A percentile compares a stretch with the other conserved stretches of the same genome.
Conservation (phyloP, 2,888 invertebrate species). For the Meghimatium bilineatum region DNA sequence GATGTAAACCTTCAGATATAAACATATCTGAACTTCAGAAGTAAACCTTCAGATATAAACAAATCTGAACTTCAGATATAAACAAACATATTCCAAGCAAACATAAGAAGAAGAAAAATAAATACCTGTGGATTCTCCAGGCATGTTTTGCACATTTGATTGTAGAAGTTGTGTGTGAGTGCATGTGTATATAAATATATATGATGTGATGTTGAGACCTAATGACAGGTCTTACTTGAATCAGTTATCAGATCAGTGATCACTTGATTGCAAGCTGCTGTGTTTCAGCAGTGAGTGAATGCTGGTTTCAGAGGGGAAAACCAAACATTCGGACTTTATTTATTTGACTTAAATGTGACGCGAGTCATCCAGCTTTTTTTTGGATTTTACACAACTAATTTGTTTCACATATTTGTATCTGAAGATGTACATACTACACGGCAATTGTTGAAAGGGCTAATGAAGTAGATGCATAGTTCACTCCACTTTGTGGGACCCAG, state of each 20-base stretch:
- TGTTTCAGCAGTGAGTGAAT: not conserved
- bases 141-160: not conserved
- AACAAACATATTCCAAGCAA: too few species aligned
- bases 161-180: not conserved
- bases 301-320: not conserved
- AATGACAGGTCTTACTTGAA: not conserved
- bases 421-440: not conserved
- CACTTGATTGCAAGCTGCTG: not conserved
- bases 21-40: too few species aligned
- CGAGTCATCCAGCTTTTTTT: slow-evolving; percentile 14
- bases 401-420: not conserved
- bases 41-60: too few species aligned
- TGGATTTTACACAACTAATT: slow-evolving; percentile 1
- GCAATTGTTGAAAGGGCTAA: not conserved
- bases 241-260: not conserved
- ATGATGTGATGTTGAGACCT: not conserved
- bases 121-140: not conserved
- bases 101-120: not conserved
- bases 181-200: not conserved
- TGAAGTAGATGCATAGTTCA: not conserved
- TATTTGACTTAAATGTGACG: slow-evolving; percentile 8
- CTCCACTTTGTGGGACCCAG: not conserved
- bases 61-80: too few species aligned
- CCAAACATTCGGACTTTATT: slow-evolving; percentile 5
- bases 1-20: too few species aligned